phyloP scores from a whole-genome alignment of 2,797 vertebrate genomes.

The Myripristis murdjan region DNA sequence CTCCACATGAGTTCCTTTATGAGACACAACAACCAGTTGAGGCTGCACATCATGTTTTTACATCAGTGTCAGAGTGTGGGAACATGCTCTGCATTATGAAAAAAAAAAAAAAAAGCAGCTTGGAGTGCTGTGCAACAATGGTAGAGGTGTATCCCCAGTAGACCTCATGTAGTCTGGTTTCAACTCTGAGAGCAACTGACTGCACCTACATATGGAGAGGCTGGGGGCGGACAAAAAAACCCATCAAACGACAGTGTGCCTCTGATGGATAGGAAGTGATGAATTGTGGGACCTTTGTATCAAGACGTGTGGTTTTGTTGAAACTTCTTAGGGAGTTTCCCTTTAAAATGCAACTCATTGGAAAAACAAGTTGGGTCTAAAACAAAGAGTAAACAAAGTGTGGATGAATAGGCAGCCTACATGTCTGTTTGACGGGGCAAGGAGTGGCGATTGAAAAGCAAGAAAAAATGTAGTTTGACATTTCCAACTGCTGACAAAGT shows the following conservation, averaged over 20 bases:
- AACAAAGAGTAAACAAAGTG: conserved; percentile 62
- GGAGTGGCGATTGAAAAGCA: conserved; percentile 60
- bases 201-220: not conserved
- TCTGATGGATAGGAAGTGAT: conserved; percentile 33
- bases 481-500: conserved; percentile 53
- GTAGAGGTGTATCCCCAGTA: not conserved
- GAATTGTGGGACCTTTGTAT: conserved; percentile 58
- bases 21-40: not conserved
- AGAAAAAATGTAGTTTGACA: conserved; percentile 46
- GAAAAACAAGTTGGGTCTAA: conserved; percentile 66
- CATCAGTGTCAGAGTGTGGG: not conserved
- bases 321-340: conserved; percentile 73
- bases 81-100: conserved; percentile 1
- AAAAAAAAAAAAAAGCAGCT: not conserved
- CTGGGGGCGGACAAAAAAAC: not conserved
- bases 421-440: conserved; percentile 48
- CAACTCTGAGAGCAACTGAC: conserved; percentile 21
- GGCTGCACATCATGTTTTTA: not conserved
- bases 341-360: conserved; percentile 53
- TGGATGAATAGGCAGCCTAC: conserved; percentile 57
- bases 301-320: conserved; percentile 49
- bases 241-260: conserved; percentile 25
- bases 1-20: not conserved
- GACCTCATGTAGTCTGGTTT: conserved; percentile 23
- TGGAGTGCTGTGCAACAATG: not conserved